phyloP scores from a whole-genome alignment of 2,113 vertebrate species.

The Heterocephalus glaber region DNA sequence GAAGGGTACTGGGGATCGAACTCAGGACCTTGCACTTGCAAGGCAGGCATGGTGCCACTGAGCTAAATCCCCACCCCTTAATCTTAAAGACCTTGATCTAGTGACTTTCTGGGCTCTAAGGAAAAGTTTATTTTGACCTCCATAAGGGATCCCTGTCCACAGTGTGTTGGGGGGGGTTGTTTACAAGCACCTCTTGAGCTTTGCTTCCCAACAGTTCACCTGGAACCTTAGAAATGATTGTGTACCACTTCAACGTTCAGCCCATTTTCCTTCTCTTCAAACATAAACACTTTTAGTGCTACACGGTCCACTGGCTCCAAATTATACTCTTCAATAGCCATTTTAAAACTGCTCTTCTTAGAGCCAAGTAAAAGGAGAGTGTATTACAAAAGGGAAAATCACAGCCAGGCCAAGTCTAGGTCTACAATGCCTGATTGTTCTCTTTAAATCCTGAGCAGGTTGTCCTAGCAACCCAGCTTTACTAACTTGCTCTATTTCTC shows the following conservation, averaged over 20 bases:
- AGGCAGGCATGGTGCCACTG: too few relatives aligned
- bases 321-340: background rate
- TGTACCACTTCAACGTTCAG: background rate
- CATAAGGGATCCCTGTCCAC: background rate
- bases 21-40: too few relatives aligned
- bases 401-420: background rate
- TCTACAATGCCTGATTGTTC: slow-evolving; percentile 27
- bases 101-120: background rate
- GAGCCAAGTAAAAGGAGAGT: background rate
- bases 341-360: slow-evolving; percentile 36
- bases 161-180: background rate
- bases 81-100: background rate
- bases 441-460: slow-evolving; percentile 47
- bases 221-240: background rate
- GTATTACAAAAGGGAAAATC: background rate
- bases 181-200: slow-evolving; percentile 7
- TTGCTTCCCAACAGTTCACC: background rate
- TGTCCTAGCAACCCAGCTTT: slow-evolving; percentile 66
- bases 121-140: background rate
- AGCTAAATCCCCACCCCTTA: background rate
- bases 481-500: slow-evolving; percentile 49
- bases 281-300: slow-evolving; percentile 13
- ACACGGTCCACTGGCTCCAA: background rate
- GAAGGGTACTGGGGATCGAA: too few relatives aligned
- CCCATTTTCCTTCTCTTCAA: slow-evolving; percentile 24